These are phyloP conservation scores for Strix aluco DNA, from an alignment of 2,113 vertebrate species.

Conservation along the genomic window DNA sequence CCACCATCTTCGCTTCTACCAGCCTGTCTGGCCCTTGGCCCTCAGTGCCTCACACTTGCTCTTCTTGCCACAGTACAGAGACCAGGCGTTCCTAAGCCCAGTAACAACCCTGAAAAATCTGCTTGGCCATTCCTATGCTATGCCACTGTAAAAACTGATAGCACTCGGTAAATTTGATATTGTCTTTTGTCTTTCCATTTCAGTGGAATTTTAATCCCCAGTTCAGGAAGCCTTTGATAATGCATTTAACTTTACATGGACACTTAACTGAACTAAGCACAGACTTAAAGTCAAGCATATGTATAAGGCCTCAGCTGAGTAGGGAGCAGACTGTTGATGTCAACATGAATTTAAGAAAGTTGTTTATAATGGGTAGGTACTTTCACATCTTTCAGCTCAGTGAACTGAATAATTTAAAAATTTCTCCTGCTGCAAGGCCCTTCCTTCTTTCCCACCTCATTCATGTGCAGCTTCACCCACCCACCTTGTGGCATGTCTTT, in stretches of 20 bases:
- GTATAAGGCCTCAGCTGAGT: neutral
- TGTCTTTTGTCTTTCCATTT: neutral
- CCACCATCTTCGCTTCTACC: neutral
- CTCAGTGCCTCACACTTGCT: neutral
- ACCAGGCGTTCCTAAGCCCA: neutral
- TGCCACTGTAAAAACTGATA: neutral
- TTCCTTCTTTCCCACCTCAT: neutral
- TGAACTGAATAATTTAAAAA: neutral
- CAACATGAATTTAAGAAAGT: neutral
- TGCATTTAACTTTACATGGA: neutral
- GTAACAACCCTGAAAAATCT: neutral
- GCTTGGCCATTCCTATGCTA: neutral
- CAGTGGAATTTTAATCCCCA: neutral
- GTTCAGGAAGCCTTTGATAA: neutral
- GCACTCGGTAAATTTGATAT: too few species aligned
- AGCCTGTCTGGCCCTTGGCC: neutral
- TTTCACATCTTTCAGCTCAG: neutral
- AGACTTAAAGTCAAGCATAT: neutral
- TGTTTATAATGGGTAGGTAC: neutral
- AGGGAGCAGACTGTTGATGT: neutral
- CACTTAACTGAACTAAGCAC: neutral
- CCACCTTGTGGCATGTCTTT: neutral
- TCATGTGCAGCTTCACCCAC: neutral
- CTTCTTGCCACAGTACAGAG: neutral
- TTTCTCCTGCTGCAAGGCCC: neutral